Conservation (phyloP, 2,113 vertebrate species). For the Recurvirostra avosetta region DNA sequence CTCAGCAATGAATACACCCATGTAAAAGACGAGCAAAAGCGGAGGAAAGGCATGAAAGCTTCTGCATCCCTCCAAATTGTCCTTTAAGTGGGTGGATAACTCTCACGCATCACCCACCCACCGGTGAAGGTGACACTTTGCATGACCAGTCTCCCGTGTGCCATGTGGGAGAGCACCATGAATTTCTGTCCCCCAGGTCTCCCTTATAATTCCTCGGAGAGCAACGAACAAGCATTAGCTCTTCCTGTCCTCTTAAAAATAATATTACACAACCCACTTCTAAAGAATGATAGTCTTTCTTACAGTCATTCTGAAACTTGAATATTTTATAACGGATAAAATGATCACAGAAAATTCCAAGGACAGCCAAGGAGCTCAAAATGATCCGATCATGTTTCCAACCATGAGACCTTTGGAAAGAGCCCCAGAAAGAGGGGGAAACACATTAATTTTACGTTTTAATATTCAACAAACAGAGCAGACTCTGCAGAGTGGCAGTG, state of each 20-base stretch:
- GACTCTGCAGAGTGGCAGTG: slow-evolving; percentile 66
- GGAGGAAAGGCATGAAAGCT: neutral
- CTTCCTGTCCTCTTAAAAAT: neutral
- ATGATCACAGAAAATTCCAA: slow-evolving; percentile 39
- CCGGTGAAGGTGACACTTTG: neutral
- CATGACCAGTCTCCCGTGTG: too few species aligned
- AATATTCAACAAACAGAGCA: slow-evolving; percentile 75
- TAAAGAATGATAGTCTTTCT: neutral
- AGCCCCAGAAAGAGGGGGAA: slow-evolving; percentile 61
- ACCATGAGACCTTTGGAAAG: slow-evolving; percentile 60
- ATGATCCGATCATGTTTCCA: slow-evolving; percentile 60
- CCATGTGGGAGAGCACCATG: neutral
- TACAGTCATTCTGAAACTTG: neutral
- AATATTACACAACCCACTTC: neutral
- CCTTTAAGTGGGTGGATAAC: neutral
- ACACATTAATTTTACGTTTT: slow-evolving; percentile 74
- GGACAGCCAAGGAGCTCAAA: slow-evolving; percentile 39
- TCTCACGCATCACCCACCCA: neutral
- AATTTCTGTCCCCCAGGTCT: neutral
- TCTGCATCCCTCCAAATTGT: neutral
- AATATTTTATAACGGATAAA: slow-evolving; percentile 40
- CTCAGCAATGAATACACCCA: neutral
- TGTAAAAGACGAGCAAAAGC: neutral
- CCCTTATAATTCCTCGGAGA: neutral
- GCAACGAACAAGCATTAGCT: neutral